Percentiles rank a stretch among this genome's conserved stretches.
phyloP scores from a whole-genome alignment of 2,113 vertebrate species.

The Emydura subglobosa region DNA sequence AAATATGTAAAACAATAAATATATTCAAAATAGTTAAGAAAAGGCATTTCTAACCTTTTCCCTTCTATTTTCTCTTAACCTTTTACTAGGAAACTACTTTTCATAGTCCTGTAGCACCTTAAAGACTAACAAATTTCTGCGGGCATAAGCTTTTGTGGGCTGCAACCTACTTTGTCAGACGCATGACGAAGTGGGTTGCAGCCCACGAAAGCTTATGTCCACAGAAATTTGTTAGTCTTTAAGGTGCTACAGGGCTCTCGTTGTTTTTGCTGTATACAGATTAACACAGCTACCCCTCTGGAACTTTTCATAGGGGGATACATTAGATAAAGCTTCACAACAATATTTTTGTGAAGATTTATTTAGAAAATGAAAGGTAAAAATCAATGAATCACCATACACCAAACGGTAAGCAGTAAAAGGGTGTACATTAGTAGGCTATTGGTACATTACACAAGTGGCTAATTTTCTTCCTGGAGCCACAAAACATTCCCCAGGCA shows the following conservation, averaged over 20 bases:
- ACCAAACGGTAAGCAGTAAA: not conserved
- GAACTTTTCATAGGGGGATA: not conserved
- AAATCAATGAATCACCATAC: not conserved
- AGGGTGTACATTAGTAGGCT: not conserved
- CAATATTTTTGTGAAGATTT: not conserved
- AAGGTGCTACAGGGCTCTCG: too few relatives aligned
- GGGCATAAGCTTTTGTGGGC: too few relatives aligned
- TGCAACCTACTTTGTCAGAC: too few relatives aligned
- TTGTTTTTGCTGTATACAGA: too few relatives aligned
- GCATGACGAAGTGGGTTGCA: too few relatives aligned
- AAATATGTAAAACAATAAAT: not conserved
- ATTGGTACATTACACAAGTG: not conserved
- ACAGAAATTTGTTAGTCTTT: too few relatives aligned
- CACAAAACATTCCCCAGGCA: not conserved
- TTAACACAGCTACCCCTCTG: too few relatives aligned
- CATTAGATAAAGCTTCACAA: not conserved
- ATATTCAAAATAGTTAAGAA: not conserved
- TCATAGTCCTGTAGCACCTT: too few relatives aligned
- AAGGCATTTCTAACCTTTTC: not conserved
- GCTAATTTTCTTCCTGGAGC: not conserved
- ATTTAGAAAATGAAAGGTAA: not conserved
- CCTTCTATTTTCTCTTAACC: not conserved
- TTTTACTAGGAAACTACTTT: not conserved
- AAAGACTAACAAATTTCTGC: too few relatives aligned
- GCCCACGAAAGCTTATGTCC: too few relatives aligned